Evolutionary conservation across 2,113 vertebrate genomes (phyloP), one percentile per base, ranked within the genome.

Genomic region (Mola mola): DNA sequence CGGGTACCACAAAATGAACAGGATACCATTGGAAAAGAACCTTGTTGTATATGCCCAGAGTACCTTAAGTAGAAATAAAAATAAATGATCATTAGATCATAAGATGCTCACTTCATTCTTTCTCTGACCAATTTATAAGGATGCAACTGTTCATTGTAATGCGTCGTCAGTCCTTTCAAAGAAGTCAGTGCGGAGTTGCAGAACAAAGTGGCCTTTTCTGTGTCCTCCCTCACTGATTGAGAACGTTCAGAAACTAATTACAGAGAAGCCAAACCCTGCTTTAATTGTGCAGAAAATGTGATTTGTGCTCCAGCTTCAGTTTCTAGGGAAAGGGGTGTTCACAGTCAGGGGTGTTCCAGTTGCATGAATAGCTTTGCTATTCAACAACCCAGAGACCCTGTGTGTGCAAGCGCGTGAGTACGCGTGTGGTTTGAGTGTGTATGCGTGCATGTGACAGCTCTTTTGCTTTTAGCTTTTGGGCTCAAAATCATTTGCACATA

Each of bases 271-370:
- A 83, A 87, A 87, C 79, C 73, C 83, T 82, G 86, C 90, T 90
- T 92, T 92, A 92, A 93, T 92, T 93, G 92, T 92, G 90, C 90
- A 91, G 90, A 93, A 93, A 92, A 92, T 93, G 90, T 92, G 88
- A 92, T 93, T 92, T 92, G 92, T 90, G 89, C 87, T 88, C 87
- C 75, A 68, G 89, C 88, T 87, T 90, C 81, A 90, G 88, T 90
- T 90, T 89, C 87, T 78, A 83, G 69, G 64, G 78, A 90, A 89
- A 92, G 88, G 82, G 83, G 79, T 86, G 85, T 87, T 90, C 88
- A 51, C 86, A 83, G 86, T 79, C 21, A 81, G 87, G 81, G 84
- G 86, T 84, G 80, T 79, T 89, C 83, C 72, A 82, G 78, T 82
- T 69, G 78, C 83, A 83, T 92, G 89, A 92, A 90, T 88, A 82